Evolutionary conservation across 2,797 vertebrate genomes (phyloP), one percentile per base, ranked within the genome.

Genomic region (Paratrypauchen microcephalus): DNA sequence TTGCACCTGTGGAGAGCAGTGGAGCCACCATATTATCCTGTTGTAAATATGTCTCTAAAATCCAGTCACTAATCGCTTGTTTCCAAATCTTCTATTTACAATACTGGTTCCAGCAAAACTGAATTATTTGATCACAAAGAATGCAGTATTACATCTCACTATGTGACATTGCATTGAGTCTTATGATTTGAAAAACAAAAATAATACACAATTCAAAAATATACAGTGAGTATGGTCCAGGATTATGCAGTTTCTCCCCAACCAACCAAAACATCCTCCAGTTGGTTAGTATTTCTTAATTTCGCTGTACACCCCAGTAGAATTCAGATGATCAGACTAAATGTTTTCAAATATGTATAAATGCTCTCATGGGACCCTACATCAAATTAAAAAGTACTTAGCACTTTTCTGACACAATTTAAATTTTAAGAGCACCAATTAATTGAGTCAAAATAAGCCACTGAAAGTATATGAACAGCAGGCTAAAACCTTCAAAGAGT

Each of bases 401-500:
- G 52, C 52, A 54, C n/a, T 54, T 54, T 54, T 55, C 52, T 23
- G 21, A 23, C 52, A 52, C n/a, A 23, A 12, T 55, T 54, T 55
- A 55, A 12, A 23, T 23, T 55, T 23, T 55, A 55, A 55, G 11
- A 55, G 52, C 52, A 55, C 21, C 52, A 55, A 9, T 55, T 55
- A 4, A 23, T 23, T 55, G 52, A 4, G 21, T n/a, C 5, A 23
- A n/a, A 55, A 55, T 13, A 55, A 24, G 21, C 52, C 52, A 23
- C 21, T 55, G 21, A 23, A 55, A 9, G 21, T 24, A 55, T 55
- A 23, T 55, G 3, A 11, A 55, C 52, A 55, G 21, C 21, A n/a
- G 52, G 52, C 52, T 55, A 23, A 55, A 55, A 55, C 4, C 52
- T 55, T 52, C 50, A 52, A 52, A 52, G 50, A n/a, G 50, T 52